Percentiles rank a stretch among this genome's conserved stretches.
Conservation (phyloP, 2,888 invertebrate species). For the Arge pagana region DNA sequence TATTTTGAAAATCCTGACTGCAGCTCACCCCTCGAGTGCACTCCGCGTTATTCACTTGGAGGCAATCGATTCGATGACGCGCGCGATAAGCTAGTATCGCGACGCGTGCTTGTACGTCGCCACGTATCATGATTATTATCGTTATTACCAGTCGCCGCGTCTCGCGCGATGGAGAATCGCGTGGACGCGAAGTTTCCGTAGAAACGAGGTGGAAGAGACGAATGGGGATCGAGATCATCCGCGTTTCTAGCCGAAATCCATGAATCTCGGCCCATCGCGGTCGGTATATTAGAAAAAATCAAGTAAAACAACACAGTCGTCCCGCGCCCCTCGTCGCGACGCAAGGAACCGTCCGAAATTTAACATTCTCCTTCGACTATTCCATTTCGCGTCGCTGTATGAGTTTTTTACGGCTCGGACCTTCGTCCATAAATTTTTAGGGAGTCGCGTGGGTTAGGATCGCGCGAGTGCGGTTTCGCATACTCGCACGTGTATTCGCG, state of each 20-base stretch:
- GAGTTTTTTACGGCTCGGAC: conserved; percentile 11
- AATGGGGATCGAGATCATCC: too few species aligned
- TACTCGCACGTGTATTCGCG: conserved; percentile 3
- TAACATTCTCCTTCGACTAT: conserved; percentile 12
- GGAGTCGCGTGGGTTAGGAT: not conserved
- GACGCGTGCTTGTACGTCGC: too few species aligned
- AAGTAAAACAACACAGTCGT: conserved; percentile 6
- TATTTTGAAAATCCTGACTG: too few species aligned
- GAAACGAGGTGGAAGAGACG: too few species aligned
- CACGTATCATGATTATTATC: too few species aligned
- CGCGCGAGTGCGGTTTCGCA: not conserved
- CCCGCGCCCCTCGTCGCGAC: not conserved
- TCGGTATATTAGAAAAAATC: not conserved
- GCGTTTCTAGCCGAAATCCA: conserved; percentile 6
- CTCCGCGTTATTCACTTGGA: too few species aligned
- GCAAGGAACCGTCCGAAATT: conserved; percentile 4
- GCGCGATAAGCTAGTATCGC: too few species aligned
- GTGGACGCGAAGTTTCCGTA: too few species aligned
- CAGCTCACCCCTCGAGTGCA: too few species aligned
- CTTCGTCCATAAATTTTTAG: conserved; percentile 16
- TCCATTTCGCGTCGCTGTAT: not conserved
- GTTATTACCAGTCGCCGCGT: too few species aligned
- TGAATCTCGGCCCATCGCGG: conserved; percentile 15
- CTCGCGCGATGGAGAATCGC: too few species aligned
- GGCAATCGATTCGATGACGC: too few species aligned